These are phyloP conservation scores for Mactromeris polynyma DNA, from an alignment of 2,888 invertebrate genomes.

Conservation along the genomic window DNA sequence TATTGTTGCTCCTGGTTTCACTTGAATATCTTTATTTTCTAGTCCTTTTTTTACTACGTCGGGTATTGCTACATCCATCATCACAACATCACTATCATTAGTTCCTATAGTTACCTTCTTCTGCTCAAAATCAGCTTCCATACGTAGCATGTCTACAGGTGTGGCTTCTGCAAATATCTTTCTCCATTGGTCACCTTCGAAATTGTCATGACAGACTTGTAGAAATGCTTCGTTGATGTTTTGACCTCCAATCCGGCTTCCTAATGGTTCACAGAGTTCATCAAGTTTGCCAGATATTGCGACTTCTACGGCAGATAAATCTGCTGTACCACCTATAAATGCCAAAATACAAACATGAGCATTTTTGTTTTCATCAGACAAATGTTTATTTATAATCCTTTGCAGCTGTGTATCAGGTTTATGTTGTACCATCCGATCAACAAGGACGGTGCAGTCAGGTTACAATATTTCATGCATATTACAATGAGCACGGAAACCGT, in stretches of 20 bases:
- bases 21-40: neutral
- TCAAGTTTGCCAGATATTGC: constrained; percentile 39
- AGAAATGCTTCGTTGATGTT: constrained; percentile 58
- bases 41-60: constrained; percentile 21
- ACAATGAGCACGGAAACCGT: no score
- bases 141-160: constrained; percentile 40
- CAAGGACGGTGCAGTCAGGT: no score
- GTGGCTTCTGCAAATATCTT: constrained; percentile 25
- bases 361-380: no score
- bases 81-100: constrained; percentile 21
- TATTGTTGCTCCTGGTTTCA: constrained; percentile 20
- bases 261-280: constrained; percentile 41
- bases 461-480: no score
- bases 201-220: constrained; percentile 52
- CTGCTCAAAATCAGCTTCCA: constrained; percentile 64
- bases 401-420: no score
- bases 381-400: no score
- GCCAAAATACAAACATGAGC: no score
- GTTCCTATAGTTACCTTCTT: constrained; percentile 53
- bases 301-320: constrained; percentile 56
- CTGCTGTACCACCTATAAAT: constrained; percentile 59
- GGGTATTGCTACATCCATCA: constrained; percentile 39
- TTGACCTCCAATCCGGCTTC: constrained; percentile 49
- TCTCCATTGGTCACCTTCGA: constrained; percentile 43
- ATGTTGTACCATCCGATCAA: no score